Conservation (phyloP, 2,113 vertebrate species). For the Eptesicus fuscus region DNA sequence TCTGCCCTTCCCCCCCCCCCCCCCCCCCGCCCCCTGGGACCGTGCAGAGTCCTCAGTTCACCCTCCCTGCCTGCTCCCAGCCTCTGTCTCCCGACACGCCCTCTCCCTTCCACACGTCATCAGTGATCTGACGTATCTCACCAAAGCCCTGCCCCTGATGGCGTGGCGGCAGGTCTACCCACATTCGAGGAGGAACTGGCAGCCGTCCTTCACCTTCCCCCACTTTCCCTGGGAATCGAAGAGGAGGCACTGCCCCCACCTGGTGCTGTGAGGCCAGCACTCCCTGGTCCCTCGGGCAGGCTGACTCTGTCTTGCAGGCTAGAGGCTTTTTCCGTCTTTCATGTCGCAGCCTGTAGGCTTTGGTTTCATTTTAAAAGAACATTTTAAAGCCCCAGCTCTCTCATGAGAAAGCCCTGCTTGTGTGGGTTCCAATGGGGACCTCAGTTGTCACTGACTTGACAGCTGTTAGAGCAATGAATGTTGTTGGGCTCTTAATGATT, state of each 20-base stretch:
- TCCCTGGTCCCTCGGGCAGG: no score
- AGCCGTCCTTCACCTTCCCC: background rate
- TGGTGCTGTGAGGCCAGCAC: no score
- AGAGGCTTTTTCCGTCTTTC: background rate
- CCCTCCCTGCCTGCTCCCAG: background rate
- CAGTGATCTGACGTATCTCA: no score
- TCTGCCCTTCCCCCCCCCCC: background rate
- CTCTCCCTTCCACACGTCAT: background rate
- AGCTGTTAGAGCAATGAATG: background rate
- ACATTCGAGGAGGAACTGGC: background rate
- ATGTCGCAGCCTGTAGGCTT: background rate
- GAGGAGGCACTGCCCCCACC: background rate
- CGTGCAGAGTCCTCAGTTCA: background rate
- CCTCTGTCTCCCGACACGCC: background rate
- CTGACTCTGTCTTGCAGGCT: background rate
- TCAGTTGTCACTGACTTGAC: background rate
- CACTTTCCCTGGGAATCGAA: background rate
- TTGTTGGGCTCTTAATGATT: background rate
- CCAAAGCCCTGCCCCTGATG: background rate
- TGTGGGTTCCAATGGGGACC: background rate
- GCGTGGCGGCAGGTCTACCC: background rate
- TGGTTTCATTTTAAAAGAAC: background rate
- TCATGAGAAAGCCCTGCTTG: background rate
- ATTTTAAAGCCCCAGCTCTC: background rate
- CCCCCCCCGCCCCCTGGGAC: no score